Base-by-base conservation (phyloP, 2,113 vertebrate genomes). In the Fregata magnificens region DNA sequence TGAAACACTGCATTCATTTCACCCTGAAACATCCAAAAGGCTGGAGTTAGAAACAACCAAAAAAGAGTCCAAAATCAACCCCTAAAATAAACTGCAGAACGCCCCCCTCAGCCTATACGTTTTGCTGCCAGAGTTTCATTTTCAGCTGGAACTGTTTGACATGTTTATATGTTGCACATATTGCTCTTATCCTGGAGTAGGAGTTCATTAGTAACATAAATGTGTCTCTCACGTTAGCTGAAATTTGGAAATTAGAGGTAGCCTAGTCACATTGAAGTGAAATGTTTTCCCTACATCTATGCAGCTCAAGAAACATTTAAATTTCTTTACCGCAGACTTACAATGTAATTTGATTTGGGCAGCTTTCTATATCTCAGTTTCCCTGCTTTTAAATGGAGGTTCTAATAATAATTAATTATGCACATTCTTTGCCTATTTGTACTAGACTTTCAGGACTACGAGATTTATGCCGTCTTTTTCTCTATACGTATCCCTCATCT, bases 201-300 rank as follows among this genome's bases (percentile, higher is more conserved):
- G 3, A 34, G 29, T 66, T 95, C 86, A 50, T 83, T 55, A 80
- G 55, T 17, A 59, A 58, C 34, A 45, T 65, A 70, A 95, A 52
- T 15, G 34, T 69, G 71, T 70, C 50, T 56, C 82, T 88, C 61
- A 11, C 24, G 66, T 90, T 66, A 90, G 55, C 50, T 81, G 86
- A 88, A 70, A 66, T 59, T 16, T 73, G 78, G 65, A 69, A 86
- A 85, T 92, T 29, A 77, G 74, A 73, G 47, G 82, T 86, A 92
- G 69, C 55, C 20, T 4, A 38, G 20, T 94, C 79, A 92, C 71
- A 62, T 80, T 58, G 82, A 80, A 85, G 42, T n/a, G 40, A 92
- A 88, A 69, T 53, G 44, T 82, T 95, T 90, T 81, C 76, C 84
- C 17, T 47, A 55, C 32, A 67, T 47, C 55, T 81, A 4, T 11